Percentiles rank a stretch among this genome's conserved stretches.
These are phyloP conservation scores for Thryonomys swinderianus DNA, from an alignment of 2,113 vertebrate genomes.

Conservation along the genomic window DNA sequence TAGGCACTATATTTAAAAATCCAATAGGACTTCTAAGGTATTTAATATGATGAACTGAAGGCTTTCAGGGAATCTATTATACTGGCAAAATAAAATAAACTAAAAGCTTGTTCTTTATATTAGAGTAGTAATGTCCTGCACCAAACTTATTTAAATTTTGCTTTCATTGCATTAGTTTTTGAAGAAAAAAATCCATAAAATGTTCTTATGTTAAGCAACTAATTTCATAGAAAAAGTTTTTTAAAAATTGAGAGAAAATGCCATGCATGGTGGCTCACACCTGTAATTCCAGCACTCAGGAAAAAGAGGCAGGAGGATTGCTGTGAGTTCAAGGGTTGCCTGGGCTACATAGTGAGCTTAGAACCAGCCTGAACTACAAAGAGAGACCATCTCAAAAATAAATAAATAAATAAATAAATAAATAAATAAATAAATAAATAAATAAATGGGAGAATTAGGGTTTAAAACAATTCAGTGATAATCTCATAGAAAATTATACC, in stretches of 20 bases:
- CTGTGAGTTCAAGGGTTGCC: no score
- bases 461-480: neutral
- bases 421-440: no score
- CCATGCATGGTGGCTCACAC: no score
- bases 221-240: neutral
- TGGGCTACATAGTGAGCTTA: no score
- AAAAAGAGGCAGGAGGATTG: no score
- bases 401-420: no score
- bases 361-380: no score
- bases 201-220: constrained; percentile 14
- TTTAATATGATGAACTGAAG: constrained; percentile 41
- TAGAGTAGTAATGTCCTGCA: neutral
- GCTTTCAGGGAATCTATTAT: neutral
- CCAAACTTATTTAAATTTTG: constrained; percentile 28
- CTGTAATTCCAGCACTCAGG: no score
- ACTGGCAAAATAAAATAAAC: neutral
- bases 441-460: neutral
- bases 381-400: no score
- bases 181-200: neutral
- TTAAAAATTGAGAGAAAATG: no score
- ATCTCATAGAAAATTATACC: neutral
- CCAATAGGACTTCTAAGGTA: neutral
- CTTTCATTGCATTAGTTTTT: neutral
- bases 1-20: constrained; percentile 9
- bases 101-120: neutral